phyloP scores from a whole-genome alignment of 2,888 invertebrate species.

The Morpho helenor region DNA sequence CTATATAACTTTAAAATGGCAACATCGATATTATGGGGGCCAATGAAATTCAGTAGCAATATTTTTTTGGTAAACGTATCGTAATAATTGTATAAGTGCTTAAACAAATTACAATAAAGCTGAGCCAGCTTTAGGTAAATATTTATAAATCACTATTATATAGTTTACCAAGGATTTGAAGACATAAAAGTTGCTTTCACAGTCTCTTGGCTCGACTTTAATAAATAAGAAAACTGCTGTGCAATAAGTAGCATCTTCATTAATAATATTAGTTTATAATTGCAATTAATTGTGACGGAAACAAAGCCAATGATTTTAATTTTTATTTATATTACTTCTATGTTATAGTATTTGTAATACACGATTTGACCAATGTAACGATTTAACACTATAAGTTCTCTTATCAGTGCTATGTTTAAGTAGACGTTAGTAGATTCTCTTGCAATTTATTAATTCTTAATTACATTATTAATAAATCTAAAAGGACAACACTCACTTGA shows the following conservation, averaged over 20 bases:
- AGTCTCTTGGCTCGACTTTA: too few species aligned
- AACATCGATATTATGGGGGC: slow-evolving; percentile 25
- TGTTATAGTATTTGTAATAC: slow-evolving; percentile 13
- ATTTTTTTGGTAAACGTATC: slow-evolving; percentile 6
- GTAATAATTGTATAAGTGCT: slow-evolving; percentile 1
- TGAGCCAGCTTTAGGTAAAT: slow-evolving; percentile 4
- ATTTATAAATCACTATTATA: background rate
- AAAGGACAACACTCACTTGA: slow-evolving; percentile 65
- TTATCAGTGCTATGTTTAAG: slow-evolving; percentile 61
- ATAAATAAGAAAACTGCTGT: too few species aligned
- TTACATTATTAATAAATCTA: slow-evolving; percentile 53
- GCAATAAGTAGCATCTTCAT: too few species aligned
- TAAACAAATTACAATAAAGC: slow-evolving; percentile 4
- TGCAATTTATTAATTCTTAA: slow-evolving; percentile 67
- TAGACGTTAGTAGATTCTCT: slow-evolving; percentile 70
- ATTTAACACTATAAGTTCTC: slow-evolving; percentile 45
- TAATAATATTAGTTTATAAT: too few species aligned
- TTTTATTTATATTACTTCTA: background rate
- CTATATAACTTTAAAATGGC: background rate
- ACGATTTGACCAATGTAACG: slow-evolving; percentile 33
- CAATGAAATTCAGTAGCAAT: slow-evolving; percentile 16
- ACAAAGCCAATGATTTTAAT: background rate
- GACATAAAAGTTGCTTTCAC: too few species aligned
- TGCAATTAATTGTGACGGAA: background rate
- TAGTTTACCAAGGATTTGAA: background rate